Percentiles rank a stretch among this genome's conserved stretches.
phyloP scores from a whole-genome alignment of 2,797 vertebrate genomes.

The Chelidonichthys spinosus region DNA sequence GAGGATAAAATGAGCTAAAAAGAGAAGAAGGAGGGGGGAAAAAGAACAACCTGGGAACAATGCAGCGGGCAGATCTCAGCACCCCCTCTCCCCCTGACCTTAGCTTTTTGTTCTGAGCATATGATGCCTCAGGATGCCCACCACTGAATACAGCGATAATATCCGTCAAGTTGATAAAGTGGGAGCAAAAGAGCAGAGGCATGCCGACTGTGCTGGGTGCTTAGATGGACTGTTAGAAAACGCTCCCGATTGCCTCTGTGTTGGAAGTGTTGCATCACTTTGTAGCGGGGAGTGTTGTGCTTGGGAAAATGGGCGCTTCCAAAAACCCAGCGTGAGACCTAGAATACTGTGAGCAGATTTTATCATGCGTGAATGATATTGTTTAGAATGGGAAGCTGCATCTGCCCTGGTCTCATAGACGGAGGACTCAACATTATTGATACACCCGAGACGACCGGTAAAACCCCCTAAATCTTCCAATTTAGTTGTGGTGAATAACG shows the following conservation, averaged over 20 bases:
- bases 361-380: conserved; percentile 76
- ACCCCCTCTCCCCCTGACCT: conserved; percentile 66
- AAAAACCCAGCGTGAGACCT: conserved; percentile 80
- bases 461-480: conserved; percentile 76
- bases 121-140: conserved; percentile 77
- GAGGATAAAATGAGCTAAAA: conserved; percentile 61
- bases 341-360: conserved; percentile 73
- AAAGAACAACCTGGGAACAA: conserved; percentile 69
- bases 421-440: conserved; percentile 73
- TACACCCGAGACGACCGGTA: conserved; percentile 70
- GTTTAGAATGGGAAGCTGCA: conserved; percentile 81
- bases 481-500: conserved; percentile 78
- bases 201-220: conserved; percentile 75
- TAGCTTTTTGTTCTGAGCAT: conserved; percentile 71
- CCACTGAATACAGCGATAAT: conserved; percentile 72
- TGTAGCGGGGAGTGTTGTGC: conserved; percentile 70
- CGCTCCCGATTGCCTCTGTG: conserved; percentile 79
- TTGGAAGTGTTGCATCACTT: conserved; percentile 85
- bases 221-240: conserved; percentile 73
- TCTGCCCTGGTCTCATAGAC: conserved; percentile 74
- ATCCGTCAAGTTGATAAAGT: conserved; percentile 79
- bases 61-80: conserved; percentile 65
- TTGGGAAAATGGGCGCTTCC: conserved; percentile 80
- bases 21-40: conserved; percentile 37
- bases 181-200: conserved; percentile 67